Evolutionary conservation across 2,888 invertebrate genomes (phyloP).

Genomic region (Strigamia transsilvanica): DNA sequence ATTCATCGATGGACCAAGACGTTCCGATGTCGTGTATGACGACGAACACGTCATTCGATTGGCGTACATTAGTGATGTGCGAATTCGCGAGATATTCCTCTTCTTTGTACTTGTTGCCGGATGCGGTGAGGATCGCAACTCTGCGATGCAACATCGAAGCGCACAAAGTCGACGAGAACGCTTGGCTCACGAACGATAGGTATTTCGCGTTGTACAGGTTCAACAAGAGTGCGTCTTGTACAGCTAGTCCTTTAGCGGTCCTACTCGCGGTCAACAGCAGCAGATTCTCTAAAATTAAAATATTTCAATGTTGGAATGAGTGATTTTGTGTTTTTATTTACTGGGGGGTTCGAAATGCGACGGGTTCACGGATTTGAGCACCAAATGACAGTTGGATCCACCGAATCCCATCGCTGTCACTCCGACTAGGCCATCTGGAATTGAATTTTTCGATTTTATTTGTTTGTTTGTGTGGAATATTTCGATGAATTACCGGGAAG

Average conservation of each 20-base stretch:
- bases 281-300: neutral
- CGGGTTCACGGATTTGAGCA: neutral
- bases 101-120: too few relatives aligned
- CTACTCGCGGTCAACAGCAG: neutral
- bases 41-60: too few relatives aligned
- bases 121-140: too few relatives aligned
- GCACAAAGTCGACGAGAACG: too few relatives aligned
- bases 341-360: neutral
- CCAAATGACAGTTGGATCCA: conserved; percentile 20
- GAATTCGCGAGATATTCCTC: too few relatives aligned
- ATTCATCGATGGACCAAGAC: neutral
- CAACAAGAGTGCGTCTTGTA: neutral
- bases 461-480: neutral
- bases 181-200: too few relatives aligned
- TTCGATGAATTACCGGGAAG: neutral
- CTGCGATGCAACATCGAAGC: too few relatives aligned
- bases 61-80: too few relatives aligned
- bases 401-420: conserved; percentile 30
- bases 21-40: too few relatives aligned
- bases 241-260: neutral
- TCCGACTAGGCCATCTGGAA: neutral
- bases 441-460: neutral
- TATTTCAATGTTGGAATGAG: too few relatives aligned
- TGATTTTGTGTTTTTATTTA: neutral
- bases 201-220: neutral